Evolutionary conservation across 2,888 invertebrate species (phyloP), one percentile per base, ranked within the genome.

Genomic region (Myopa testacea): DNA sequence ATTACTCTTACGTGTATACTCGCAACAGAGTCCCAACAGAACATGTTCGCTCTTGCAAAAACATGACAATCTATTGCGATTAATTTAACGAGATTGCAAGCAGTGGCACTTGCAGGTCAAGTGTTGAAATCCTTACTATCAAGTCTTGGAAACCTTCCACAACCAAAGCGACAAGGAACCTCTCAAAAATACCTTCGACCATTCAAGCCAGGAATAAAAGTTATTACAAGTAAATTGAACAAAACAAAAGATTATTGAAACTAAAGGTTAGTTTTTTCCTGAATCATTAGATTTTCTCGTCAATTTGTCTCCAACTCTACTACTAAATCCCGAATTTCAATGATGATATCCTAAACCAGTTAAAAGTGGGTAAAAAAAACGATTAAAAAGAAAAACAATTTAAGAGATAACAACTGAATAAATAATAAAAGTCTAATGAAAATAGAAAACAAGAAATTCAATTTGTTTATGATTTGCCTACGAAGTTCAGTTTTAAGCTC

Each of bases 1-100:
- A 52, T 63, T 69, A 78, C 74, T 74, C 78, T 78, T 78, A 78
- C 78, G 52, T 78, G 78, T 38, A n/a, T 16, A 37, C 70, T 71
- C 70, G 68, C 68, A 50, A 40, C n/a, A 60, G 68, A 34, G 60
- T 74, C 65, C 74, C 65, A 26, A 63, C 52, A 55, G 70, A 55
- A 14, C 52, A 50, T 74, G 65, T 37, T 50, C 50, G 40, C n/a
- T 74, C 50, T 63, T 65, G 40, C 37, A 37, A 40, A 60, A 8
- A 74, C 52, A 50, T 52, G 34, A 62, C 4, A 65, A 67, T 55
- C 75, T 75, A 75, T 40, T 68, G 58, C 40, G 40, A 69, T 55
- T 70, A 52, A 70, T 50, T 37, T 26, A 60, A 68, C 34, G 58
- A 75, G 26, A 62, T 63, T 63, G 40, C 40, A 69, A 69, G 68